A percentile compares a stretch with the other conserved stretches of the same genome.
Evolutionary conservation across 1,140 invertebrate species (phyloP).

Genomic region (Drosophila tani): DNA sequence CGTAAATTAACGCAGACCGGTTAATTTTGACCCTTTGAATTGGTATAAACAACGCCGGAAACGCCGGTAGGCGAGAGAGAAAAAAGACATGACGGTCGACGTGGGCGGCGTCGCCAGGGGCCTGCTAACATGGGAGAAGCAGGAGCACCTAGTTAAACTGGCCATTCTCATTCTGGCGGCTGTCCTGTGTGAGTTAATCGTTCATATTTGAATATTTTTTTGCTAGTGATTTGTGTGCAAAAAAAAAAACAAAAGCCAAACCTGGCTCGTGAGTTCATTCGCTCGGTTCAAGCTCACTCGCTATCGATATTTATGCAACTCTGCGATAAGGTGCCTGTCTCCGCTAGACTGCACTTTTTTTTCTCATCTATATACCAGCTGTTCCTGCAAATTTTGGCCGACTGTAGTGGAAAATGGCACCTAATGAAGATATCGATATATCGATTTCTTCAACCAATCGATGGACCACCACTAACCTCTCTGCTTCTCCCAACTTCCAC

Average conservation of each 20-base stretch:
- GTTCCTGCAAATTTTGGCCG: neutral
- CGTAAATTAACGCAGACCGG: neutral
- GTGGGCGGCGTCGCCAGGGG: slow-evolving; percentile 39
- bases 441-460: neutral
- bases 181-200: slow-evolving; percentile 94
- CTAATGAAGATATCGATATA: slow-evolving; percentile 7
- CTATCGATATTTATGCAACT: slow-evolving; percentile 5
- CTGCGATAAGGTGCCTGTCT: neutral
- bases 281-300: neutral
- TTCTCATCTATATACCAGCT: neutral
- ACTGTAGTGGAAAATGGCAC: neutral
- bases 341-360: neutral
- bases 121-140: slow-evolving; percentile 89
- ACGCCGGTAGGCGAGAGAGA: slow-evolving; percentile 35
- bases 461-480: slow-evolving; percentile 6
- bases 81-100: slow-evolving; percentile 64
- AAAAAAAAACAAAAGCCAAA: slow-evolving; percentile 11
- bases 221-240: slow-evolving; percentile 17
- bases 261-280: slow-evolving; percentile 2
- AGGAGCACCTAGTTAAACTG: slow-evolving; percentile 97
- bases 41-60: slow-evolving; percentile 18
- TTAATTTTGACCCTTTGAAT: neutral
- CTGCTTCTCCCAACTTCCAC: slow-evolving; percentile 34
- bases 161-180: slow-evolving; percentile 95
- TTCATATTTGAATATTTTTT: neutral